A percentile compares a stretch with the other conserved stretches of the same genome.
phyloP scores from a whole-genome alignment of 1,140 invertebrate species.

The Heliconius hermathena region DNA sequence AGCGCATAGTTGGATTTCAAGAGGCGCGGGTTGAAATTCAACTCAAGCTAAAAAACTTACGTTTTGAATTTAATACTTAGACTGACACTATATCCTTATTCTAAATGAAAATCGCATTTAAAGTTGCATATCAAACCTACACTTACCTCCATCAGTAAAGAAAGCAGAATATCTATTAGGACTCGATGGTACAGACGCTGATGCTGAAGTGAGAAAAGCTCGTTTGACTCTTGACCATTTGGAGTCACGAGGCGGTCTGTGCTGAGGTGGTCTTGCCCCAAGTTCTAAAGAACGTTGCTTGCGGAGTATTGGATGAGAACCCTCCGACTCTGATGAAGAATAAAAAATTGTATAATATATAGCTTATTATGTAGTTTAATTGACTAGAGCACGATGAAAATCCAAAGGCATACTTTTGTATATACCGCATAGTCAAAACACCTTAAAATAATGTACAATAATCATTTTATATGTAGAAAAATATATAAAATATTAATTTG shows the following conservation, averaged over 20 bases:
- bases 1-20: no score
- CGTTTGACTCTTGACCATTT: conserved; percentile 89
- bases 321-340: conserved; percentile 63
- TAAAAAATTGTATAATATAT: background rate
- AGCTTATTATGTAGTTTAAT: no score
- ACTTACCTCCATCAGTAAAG: conserved; percentile 83
- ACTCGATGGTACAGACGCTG: conserved; percentile 86
- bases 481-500: background rate
- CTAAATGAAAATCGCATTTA: no score
- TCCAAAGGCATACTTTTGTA: no score
- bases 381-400: no score
- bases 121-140: background rate
- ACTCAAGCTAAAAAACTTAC: no score
- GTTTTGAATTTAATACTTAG: no score
- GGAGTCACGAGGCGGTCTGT: conserved; percentile 65
- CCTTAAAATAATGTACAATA: no score
- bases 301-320: conserved; percentile 71
- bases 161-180: conserved; percentile 84
- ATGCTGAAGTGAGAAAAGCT: conserved; percentile 85
- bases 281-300: conserved; percentile 78
- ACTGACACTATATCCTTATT: no score
- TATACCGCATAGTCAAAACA: no score
- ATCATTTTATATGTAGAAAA: no score
- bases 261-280: conserved; percentile 59
- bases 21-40: no score